Evolutionary conservation across 2,797 vertebrate species (phyloP), one percentile per base, ranked within the genome.

Genomic region (Pangasius macronema): DNA sequence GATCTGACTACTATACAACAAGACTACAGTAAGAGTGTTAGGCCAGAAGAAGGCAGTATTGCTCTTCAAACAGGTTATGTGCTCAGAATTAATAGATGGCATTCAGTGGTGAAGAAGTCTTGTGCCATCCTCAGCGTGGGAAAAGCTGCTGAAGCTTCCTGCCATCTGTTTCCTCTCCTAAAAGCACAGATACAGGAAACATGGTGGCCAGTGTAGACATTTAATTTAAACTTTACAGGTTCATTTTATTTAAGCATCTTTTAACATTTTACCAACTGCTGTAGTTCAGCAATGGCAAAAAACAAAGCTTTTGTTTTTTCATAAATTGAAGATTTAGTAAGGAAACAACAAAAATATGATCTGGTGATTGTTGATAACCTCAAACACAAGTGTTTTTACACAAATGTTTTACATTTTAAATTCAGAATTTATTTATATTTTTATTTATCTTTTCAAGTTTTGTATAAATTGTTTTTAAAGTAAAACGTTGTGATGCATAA

Each of bases 1-100:
- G 24, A 59, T 79, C 36, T 59, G 72, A n/a, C 36, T 9, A 9
- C 11, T 49, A 57, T 7, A 51, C 22, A 65, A n/a, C 55, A n/a
- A 36, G 27, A 51, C 83, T 83, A 76, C 79, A 88, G 67, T 36
- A 92, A 75, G 18, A 39, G 46, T 57, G 59, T 49, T 82, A 36
- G 57, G 87, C 92, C 95, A 96, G 93, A 93, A 93, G 96, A 94
- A 94, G 94, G 95, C 94, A 94, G 93, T 95, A 91, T 95, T 94
- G 92, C 89, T 93, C 94, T 94, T 93, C 85, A 92, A 92, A 95
- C 91, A 85, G 49, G 33, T 63, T 1, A 6, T 39, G 53, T 67
- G 16, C 24, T 63, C 49, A 57, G 59, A 39, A 59, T 55, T 85
- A 81, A 30, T 77, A 39, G 57, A 82, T 72, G 68, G 68, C 67